These are phyloP conservation scores for Ctenomys sociabilis DNA, from an alignment of 2,113 vertebrate genomes.

Conservation along the genomic window DNA sequence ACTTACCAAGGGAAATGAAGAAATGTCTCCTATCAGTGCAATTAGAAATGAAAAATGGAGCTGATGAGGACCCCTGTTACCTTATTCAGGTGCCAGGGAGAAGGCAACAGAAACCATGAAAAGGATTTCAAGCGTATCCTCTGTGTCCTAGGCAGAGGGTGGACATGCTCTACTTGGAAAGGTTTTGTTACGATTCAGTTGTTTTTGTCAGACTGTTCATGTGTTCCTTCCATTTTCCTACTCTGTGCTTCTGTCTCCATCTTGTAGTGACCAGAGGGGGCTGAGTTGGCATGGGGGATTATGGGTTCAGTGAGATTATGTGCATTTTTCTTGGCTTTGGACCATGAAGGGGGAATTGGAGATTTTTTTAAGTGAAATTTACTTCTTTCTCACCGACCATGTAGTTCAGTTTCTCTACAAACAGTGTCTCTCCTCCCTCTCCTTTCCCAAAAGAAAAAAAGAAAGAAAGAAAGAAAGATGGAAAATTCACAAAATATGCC, in stretches of 20 bases:
- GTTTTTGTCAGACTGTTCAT: fast-evolving
- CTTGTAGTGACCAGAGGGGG: no score
- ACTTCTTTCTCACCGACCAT: background rate
- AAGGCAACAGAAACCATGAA: background rate
- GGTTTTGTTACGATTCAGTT: background rate
- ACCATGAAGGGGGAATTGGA: background rate
- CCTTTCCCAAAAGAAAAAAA: no score
- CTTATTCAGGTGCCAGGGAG: no score
- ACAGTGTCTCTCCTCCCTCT: fast-evolving
- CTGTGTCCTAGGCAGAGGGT: background rate
- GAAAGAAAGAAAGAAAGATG: no score
- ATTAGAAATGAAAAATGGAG: no score
- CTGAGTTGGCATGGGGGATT: fast-evolving
- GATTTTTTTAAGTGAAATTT: background rate
- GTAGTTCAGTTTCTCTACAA: background rate
- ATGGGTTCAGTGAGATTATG: fast-evolving
- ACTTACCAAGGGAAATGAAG: no score
- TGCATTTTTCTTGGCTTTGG: background rate
- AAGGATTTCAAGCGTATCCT: background rate
- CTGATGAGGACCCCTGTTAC: no score
- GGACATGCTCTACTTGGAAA: no score
- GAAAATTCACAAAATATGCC: no score
- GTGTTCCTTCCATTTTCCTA: background rate
- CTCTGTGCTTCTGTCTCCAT: background rate
- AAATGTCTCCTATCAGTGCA: no score